A percentile compares a stretch with the other conserved stretches of the same genome.
Evolutionary conservation across 2,113 vertebrate species (phyloP).

Genomic region (Gorilla gorilla): DNA sequence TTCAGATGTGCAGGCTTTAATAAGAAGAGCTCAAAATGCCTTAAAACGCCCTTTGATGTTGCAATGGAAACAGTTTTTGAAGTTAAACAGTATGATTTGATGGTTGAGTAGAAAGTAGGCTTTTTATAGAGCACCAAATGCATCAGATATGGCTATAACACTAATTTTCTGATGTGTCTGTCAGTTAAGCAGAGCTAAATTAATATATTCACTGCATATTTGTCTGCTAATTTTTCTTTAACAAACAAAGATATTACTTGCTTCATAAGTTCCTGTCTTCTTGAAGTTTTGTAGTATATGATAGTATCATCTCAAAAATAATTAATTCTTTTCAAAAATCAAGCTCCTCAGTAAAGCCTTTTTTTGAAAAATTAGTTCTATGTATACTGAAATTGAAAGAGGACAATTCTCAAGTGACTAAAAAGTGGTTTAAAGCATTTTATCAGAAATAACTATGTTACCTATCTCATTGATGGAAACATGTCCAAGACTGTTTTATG

Average conservation of each 20-base stretch:
- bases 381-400: constrained; percentile 27
- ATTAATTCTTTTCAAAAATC: neutral
- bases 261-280: neutral
- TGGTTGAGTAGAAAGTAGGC: neutral
- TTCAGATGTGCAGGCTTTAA: neutral
- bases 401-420: constrained; percentile 29
- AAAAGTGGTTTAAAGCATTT: constrained; percentile 26
- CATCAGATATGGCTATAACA: neutral
- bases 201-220: constrained; percentile 49
- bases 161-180: constrained; percentile 42
- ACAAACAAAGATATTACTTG: constrained; percentile 43
- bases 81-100: constrained; percentile 13
- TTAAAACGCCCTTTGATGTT: constrained; percentile 31
- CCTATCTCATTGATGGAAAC: neutral
- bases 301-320: neutral
- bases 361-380: neutral
- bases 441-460: constrained; percentile 12
- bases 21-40: neutral
- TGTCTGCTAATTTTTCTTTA: constrained; percentile 33
- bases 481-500: neutral
- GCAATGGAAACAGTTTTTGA: neutral
- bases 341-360: constrained; percentile 23
- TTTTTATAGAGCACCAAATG: neutral
- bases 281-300: constrained; percentile 31
- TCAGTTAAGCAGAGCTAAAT: neutral